A percentile compares a stretch with the other conserved stretches of the same genome.
These are phyloP conservation scores for Pachyramphus minor DNA, from an alignment of 2,113 vertebrate species.

Conservation along the genomic window DNA sequence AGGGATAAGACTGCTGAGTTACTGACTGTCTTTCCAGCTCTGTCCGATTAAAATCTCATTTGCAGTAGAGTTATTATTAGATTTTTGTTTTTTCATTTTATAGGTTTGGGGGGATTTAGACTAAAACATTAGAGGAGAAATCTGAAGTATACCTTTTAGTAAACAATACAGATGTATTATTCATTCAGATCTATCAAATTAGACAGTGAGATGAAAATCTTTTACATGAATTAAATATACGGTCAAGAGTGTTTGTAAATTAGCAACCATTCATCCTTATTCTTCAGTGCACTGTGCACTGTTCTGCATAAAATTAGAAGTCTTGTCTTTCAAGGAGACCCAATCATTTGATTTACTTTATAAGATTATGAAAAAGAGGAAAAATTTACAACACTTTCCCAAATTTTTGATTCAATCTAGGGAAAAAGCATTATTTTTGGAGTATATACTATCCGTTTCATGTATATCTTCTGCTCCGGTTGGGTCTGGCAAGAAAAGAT, in stretches of 20 bases:
- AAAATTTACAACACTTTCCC: neutral
- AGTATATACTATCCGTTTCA: neutral
- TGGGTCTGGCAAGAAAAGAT: neutral
- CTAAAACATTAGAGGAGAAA: neutral
- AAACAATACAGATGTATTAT: neutral
- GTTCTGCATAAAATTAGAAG: neutral
- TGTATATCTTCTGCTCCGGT: neutral
- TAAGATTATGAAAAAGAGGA: neutral
- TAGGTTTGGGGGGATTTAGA: neutral
- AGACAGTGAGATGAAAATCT: neutral
- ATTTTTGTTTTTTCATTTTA: neutral
- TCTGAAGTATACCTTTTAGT: neutral
- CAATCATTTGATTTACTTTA: constrained; percentile 8
- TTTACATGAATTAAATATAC: neutral
- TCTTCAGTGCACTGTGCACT: neutral
- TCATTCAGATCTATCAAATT: neutral
- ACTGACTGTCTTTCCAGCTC: neutral
- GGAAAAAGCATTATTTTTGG: neutral
- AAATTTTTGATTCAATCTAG: neutral
- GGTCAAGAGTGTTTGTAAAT: neutral
- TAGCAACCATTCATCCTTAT: neutral
- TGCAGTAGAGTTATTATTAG: neutral
- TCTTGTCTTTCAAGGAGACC: neutral
- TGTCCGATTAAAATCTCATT: neutral
- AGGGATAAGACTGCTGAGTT: neutral